Percentiles rank a stretch among this genome's conserved stretches.
phyloP scores from a whole-genome alignment of 2,797 vertebrate genomes.

The Sebastolobus alascanus region DNA sequence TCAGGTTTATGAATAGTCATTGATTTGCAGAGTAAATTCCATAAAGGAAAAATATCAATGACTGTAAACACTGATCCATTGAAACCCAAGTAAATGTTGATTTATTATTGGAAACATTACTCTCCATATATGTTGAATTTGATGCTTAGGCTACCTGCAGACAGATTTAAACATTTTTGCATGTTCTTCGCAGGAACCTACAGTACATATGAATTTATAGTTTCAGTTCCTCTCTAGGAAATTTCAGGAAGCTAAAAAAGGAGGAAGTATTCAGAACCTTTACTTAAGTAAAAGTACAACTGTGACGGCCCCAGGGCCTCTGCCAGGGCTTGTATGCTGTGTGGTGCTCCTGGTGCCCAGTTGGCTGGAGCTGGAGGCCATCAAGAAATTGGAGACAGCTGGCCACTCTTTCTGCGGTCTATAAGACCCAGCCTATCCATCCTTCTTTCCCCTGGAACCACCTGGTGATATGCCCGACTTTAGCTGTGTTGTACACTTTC shows the following conservation, averaged over 20 bases:
- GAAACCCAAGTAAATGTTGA: neutral
- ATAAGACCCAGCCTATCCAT: no score
- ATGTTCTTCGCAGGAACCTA: neutral
- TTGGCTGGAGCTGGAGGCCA: no score
- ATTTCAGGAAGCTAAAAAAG: neutral
- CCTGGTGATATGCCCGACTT: no score
- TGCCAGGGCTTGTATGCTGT: no score
- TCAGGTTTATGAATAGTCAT: neutral
- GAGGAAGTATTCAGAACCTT: neutral
- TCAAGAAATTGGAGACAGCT: no score
- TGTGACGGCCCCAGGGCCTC: neutral
- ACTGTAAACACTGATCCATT: neutral
- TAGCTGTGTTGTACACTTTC: no score
- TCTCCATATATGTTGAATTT: neutral
- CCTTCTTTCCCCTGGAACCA: no score
- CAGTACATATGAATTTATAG: no score
- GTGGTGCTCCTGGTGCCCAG: no score
- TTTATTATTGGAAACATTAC: neutral
- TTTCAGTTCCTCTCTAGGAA: neutral
- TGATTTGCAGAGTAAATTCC: slow-evolving; percentile 3
- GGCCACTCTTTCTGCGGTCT: no score
- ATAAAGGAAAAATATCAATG: neutral
- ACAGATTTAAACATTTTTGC: neutral
- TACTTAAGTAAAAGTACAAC: neutral
- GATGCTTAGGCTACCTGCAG: neutral